Conservation (phyloP, 2,888 invertebrate species). For the Acanthosepion esculentum region DNA sequence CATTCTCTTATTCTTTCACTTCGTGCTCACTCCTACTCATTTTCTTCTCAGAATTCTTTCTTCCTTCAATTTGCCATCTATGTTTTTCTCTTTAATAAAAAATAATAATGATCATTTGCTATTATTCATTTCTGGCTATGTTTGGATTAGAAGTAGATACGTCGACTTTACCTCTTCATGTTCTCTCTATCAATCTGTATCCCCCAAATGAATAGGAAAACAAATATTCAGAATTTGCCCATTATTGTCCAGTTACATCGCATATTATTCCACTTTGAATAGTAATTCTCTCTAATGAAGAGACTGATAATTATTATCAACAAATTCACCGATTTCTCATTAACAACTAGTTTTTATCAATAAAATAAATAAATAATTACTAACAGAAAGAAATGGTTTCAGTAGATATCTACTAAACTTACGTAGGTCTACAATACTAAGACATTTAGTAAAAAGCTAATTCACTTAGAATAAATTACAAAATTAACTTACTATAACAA, state of each 20-base stretch:
- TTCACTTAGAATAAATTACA: too few species aligned
- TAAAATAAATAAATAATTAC: too few species aligned
- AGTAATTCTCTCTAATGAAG: too few species aligned
- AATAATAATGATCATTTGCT: slow-evolving; percentile 8
- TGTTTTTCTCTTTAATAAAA: not conserved
- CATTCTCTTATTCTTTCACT: not conserved
- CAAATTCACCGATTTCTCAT: too few species aligned
- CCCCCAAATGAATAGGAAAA: not conserved
- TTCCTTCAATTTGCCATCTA: not conserved
- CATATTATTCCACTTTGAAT: not conserved
- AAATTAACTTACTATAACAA: too few species aligned
- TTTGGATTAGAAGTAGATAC: not conserved
- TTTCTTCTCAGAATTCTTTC: not conserved
- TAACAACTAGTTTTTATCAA: too few species aligned
- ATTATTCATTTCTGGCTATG: not conserved
- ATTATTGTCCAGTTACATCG: not conserved
- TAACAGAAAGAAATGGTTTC: too few species aligned
- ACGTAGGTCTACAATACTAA: too few species aligned
- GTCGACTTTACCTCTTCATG: not conserved
- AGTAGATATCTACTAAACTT: too few species aligned
- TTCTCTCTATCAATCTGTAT: not conserved
- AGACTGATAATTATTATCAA: too few species aligned
- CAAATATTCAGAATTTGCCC: not conserved
- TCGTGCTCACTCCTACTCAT: not conserved
- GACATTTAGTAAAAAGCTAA: too few species aligned